These are phyloP conservation scores for Heliconius charithonia DNA, from an alignment of 2,888 invertebrate genomes.

Conservation along the genomic window DNA sequence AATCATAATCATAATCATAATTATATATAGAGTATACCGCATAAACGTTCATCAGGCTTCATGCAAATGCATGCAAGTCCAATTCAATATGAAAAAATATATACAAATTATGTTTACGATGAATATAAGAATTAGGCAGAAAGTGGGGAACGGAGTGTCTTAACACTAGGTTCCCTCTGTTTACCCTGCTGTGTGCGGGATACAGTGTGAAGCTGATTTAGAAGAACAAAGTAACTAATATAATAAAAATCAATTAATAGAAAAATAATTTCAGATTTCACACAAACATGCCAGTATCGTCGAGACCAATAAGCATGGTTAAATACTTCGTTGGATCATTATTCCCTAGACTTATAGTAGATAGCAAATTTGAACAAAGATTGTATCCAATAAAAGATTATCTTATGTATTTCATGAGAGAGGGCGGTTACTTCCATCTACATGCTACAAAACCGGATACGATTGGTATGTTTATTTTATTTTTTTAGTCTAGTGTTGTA, in stretches of 20 bases:
- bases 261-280: constrained; percentile 83
- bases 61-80: too few relatives aligned
- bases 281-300: constrained; percentile 85
- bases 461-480: constrained; percentile 83
- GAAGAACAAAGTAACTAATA: background rate
- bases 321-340: constrained; percentile 77
- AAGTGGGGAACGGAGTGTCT: too few relatives aligned
- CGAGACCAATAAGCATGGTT: constrained; percentile 60
- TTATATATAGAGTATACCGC: too few relatives aligned
- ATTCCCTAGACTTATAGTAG: constrained; percentile 78
- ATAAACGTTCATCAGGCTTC: too few relatives aligned
- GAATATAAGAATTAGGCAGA: too few relatives aligned
- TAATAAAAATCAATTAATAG: background rate
- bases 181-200: too few relatives aligned
- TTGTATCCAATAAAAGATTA: constrained; percentile 79
- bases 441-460: constrained; percentile 94
- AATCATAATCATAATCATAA: too few relatives aligned
- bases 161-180: too few relatives aligned
- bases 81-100: too few relatives aligned
- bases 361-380: constrained; percentile 69
- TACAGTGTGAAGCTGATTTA: too few relatives aligned
- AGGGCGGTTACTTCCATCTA: constrained; percentile 87
- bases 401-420: constrained; percentile 65
- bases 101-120: too few relatives aligned
- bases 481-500: background rate